A percentile compares a stretch with the other conserved stretches of the same genome.
Evolutionary conservation across 1,140 invertebrate species (phyloP).

Genomic region (Orius insidiosus): DNA sequence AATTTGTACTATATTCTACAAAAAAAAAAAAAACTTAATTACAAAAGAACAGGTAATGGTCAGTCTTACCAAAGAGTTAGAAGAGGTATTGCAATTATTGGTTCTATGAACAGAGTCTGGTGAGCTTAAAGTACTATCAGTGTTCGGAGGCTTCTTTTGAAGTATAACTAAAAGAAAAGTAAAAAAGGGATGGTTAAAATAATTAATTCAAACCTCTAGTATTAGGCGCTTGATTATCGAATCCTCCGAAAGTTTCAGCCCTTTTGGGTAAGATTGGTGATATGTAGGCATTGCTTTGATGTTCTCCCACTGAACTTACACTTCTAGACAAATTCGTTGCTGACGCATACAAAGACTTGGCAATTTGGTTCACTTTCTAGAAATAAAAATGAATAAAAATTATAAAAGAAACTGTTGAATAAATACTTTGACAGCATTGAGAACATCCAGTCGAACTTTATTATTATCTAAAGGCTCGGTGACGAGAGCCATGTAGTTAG

Average conservation of each 20-base stretch:
- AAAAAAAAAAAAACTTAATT: not conserved
- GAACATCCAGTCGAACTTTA: slow-evolving; percentile 48
- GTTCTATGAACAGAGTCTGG: not conserved
- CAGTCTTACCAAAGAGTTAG: slow-evolving; percentile 4
- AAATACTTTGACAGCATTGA: slow-evolving; percentile 43
- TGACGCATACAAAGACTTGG: slow-evolving; percentile 46
- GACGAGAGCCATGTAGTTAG: slow-evolving; percentile 38
- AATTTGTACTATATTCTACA: slow-evolving; percentile 1
- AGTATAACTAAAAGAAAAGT: not conserved
- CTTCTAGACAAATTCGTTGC: slow-evolving; percentile 67
- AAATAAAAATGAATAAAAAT: slow-evolving; percentile 21
- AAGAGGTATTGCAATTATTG: too few relatives aligned
- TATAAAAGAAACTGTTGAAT: slow-evolving; percentile 2
- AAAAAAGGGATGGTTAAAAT: not conserved
- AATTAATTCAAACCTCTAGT: not conserved
- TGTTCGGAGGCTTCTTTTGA: slow-evolving; percentile 8
- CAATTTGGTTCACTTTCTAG: slow-evolving; percentile 50
- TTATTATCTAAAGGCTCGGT: slow-evolving; percentile 40
- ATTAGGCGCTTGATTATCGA: slow-evolving; percentile 41
- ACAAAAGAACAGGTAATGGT: too few relatives aligned
- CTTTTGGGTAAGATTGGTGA: slow-evolving; percentile 70
- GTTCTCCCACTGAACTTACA: slow-evolving; percentile 79
- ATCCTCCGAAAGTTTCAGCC: slow-evolving; percentile 88
- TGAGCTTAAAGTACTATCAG: too few relatives aligned
- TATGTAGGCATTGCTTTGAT: slow-evolving; percentile 63